phyloP scores from a whole-genome alignment of 2,888 invertebrate species.

The Danaus chrysippus region DNA sequence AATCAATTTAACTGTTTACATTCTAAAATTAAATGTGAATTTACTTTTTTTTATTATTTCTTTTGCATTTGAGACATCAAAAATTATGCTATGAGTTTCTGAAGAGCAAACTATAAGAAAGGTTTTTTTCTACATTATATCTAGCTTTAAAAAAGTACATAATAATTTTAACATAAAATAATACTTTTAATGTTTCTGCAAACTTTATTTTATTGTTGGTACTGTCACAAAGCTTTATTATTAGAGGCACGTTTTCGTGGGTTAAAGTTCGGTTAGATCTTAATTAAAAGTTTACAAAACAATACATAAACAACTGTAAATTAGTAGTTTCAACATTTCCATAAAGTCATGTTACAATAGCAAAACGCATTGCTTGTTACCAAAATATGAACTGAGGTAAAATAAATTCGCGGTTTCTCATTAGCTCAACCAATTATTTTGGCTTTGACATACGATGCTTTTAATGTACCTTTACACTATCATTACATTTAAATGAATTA shows the following conservation, averaged over 20 bases:
- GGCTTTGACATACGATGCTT: neutral
- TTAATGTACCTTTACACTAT: neutral
- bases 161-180: neutral
- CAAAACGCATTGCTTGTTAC: neutral
- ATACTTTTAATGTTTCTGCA: neutral
- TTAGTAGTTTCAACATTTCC: conserved; percentile 28
- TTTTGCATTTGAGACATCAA: too few relatives aligned
- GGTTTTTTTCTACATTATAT: too few relatives aligned
- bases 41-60: too few relatives aligned
- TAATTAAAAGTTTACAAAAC: conserved; percentile 8
- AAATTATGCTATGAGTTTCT: too few relatives aligned
- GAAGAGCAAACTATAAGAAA: too few relatives aligned
- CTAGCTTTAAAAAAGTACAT: too few relatives aligned
- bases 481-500: too few relatives aligned
- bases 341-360: conserved; percentile 17
- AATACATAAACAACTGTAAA: conserved; percentile 24
- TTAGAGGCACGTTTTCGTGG: neutral
- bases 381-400: neutral
- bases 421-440: neutral
- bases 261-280: conserved; percentile 2
- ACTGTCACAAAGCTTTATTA: neutral
- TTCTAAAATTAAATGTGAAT: too few relatives aligned
- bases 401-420: neutral
- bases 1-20: too few relatives aligned
- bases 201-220: neutral